Base-by-base conservation (phyloP, 2,113 vertebrate species). In the Mastomys coucha region DNA sequence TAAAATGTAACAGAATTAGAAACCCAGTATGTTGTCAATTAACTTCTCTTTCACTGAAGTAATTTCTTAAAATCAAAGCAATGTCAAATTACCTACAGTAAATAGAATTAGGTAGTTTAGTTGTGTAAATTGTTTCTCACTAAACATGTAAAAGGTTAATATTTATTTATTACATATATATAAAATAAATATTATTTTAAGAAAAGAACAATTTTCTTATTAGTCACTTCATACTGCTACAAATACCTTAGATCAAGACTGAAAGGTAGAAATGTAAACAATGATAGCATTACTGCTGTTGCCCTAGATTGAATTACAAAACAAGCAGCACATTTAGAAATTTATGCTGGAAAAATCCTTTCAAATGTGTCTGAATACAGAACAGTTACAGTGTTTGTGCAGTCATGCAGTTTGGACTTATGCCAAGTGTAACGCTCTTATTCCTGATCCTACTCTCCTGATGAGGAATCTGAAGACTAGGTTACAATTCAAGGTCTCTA, bases 271-370 rank as follows among this genome's bases (percentile, higher is more conserved):
- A 97, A 97, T 96, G 95, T 97, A 97, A 98, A 97, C 96, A 97
- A 97, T 97, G 97, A 98, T 98, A 98, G 92, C 92, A 92, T 92
- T 93, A 85, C 94, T 96, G 96, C 97, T 92, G 89, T 96, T 97
- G 96, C 96, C 92, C 95, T 98, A 95, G 96, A 96, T 97, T 96
- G 95, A 98, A 98, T 98, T 96, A 98, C 97, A 98, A 97, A 97
- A 97, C 96, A 98, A 98, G 97, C 97, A 98, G 90, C 95, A 96
- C 97, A 97, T 98, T 98, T 97, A 97, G 96, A 98, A 98, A 97
- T 97, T 94, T 95, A 97, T 97, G 88, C 96, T 97, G 97, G 97
- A 98, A 98, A 98, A 97, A 96, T 95, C 91, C 97, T 97, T 96
- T 98, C 96, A 97, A 97, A 97, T 97, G 97, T 96, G 97, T 97